Evolutionary conservation across 2,797 vertebrate genomes (phyloP).

Genomic region (Artibeus jamaicensis): DNA sequence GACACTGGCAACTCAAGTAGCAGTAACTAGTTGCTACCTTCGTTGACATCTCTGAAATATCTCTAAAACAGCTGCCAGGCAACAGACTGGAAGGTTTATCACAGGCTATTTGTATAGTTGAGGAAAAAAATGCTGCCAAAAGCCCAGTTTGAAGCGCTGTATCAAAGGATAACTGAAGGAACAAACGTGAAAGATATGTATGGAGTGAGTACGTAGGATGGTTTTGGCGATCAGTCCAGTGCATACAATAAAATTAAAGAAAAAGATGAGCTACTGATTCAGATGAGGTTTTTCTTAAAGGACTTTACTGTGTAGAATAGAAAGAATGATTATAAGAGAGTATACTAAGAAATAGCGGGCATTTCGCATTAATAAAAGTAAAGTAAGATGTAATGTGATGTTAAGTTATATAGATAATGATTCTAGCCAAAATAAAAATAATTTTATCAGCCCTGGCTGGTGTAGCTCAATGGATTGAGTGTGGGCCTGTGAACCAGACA

Average conservation of each 20-base stretch:
- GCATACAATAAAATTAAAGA: neutral
- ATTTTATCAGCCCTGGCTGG: slow-evolving; percentile 22
- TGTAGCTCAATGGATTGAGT: too few relatives aligned
- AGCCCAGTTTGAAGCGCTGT: neutral
- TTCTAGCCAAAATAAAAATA: slow-evolving; percentile 26
- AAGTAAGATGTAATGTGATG: neutral
- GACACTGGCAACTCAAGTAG: neutral
- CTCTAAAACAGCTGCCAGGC: neutral
- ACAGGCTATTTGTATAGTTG: neutral
- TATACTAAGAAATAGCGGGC: neutral
- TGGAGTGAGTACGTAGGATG: neutral
- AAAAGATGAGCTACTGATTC: slow-evolving; percentile 7
- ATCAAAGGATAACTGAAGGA: neutral
- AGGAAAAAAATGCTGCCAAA: neutral
- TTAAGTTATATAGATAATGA: neutral
- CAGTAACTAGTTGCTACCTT: neutral
- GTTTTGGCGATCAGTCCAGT: neutral
- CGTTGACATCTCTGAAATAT: neutral
- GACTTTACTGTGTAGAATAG: neutral
- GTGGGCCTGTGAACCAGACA: too few relatives aligned
- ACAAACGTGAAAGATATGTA: neutral
- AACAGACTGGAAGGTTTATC: neutral
- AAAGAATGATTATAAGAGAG: neutral
- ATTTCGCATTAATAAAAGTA: neutral
- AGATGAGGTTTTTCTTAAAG: neutral